These are phyloP conservation scores for Tillus elongatus DNA, from an alignment of 2,888 invertebrate species.

Conservation along the genomic window DNA sequence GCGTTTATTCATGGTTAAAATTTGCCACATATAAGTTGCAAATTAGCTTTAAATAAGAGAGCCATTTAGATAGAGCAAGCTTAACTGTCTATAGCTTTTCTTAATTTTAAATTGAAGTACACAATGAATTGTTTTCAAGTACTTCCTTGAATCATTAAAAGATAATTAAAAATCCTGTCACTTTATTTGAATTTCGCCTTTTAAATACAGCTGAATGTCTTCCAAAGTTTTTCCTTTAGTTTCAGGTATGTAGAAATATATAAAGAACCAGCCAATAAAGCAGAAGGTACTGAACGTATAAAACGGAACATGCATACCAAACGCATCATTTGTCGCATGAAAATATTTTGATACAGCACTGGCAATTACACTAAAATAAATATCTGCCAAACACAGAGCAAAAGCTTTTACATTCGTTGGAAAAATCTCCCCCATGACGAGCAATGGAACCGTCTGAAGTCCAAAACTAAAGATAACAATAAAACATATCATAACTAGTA, in stretches of 20 bases:
- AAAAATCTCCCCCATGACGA: slow-evolving; percentile 48
- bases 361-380: slow-evolving; percentile 44
- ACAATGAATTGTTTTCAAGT: too few species aligned
- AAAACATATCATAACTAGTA: slow-evolving; percentile 42
- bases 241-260: slow-evolving; percentile 42
- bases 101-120: too few species aligned
- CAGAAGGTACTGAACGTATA: slow-evolving; percentile 41
- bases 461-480: slow-evolving; percentile 46
- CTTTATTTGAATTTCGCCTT: slow-evolving; percentile 18
- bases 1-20: too few species aligned
- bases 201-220: slow-evolving; percentile 40
- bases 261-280: slow-evolving; percentile 38
- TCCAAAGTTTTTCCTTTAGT: slow-evolving; percentile 46
- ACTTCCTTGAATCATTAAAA: too few species aligned
- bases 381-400: slow-evolving; percentile 47
- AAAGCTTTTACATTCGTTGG: slow-evolving; percentile 48
- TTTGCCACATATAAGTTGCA: too few species aligned
- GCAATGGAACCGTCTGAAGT: slow-evolving; percentile 45
- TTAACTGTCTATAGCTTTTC: too few species aligned
- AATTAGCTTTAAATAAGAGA: too few species aligned
- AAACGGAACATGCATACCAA: slow-evolving; percentile 43
- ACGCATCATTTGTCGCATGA: slow-evolving; percentile 36
- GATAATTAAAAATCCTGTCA: too few species aligned
- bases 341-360: slow-evolving; percentile 44
- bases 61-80: too few species aligned